phyloP scores from a whole-genome alignment of 2,113 vertebrate species.

The Prinia subflava region DNA sequence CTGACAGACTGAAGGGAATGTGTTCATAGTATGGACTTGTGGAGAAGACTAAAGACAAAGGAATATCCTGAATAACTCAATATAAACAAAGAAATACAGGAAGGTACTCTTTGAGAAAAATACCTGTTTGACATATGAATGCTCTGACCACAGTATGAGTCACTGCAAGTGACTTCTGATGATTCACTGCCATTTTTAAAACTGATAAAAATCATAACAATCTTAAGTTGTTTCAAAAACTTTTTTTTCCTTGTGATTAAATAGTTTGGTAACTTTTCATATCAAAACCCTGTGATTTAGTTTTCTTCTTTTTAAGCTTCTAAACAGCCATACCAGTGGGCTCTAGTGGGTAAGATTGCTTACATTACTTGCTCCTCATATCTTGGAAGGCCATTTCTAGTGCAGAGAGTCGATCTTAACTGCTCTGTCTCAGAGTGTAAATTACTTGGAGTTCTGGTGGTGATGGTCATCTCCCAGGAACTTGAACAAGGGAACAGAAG shows the following conservation, averaged over 20 bases:
- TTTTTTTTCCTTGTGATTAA: neutral
- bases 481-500: neutral
- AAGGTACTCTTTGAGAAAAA: conserved; percentile 32
- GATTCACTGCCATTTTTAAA: conserved; percentile 37
- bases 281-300: neutral
- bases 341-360: neutral
- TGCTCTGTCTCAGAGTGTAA: neutral
- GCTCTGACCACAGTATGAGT: conserved; percentile 40
- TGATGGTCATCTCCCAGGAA: neutral
- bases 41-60: neutral
- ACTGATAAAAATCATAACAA: conserved; percentile 4
- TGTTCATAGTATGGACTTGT: neutral
- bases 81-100: neutral
- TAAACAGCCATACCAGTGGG: neutral
- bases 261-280: neutral
- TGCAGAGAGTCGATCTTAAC: neutral
- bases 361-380: neutral
- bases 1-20: neutral
- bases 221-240: neutral
- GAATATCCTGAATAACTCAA: neutral
- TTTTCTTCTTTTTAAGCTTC: neutral
- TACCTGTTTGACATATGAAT: conserved; percentile 18
- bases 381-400: neutral
- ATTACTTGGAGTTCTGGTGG: neutral
- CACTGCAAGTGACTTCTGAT: conserved; percentile 38